These are phyloP conservation scores for Casuarius casuarius DNA, from an alignment of 2,113 vertebrate genomes.

Conservation along the genomic window DNA sequence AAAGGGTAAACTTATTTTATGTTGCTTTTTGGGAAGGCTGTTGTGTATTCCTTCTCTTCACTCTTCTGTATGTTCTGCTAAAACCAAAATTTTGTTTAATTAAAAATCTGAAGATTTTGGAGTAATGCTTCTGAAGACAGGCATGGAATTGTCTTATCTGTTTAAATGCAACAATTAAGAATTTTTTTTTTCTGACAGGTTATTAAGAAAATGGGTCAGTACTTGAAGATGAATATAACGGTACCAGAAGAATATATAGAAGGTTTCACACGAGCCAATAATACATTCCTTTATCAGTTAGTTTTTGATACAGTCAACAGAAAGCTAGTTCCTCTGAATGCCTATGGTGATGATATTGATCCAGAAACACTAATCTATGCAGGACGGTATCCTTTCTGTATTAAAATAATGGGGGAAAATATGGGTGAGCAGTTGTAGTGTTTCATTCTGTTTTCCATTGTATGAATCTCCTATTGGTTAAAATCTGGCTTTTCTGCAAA, in stretches of 20 bases:
- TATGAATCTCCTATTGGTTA: neutral
- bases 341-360: conserved; percentile 85
- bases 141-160: neutral
- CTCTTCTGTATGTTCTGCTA: neutral
- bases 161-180: neutral
- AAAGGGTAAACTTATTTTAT: too few species aligned
- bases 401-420: neutral
- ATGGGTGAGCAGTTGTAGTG: neutral
- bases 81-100: neutral
- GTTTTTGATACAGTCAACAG: conserved; percentile 91
- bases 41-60: neutral
- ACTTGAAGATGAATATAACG: conserved; percentile 90
- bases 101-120: neutral
- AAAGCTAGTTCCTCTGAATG: conserved; percentile 91
- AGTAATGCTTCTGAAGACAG: neutral
- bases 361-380: conserved; percentile 86
- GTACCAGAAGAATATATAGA: conserved; percentile 91
- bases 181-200: conserved; percentile 77
- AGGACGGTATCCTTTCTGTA: conserved; percentile 91
- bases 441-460: neutral
- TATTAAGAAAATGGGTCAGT: conserved; percentile 96
- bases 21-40: neutral
- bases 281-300: conserved; percentile 97
- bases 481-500: neutral
- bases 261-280: conserved; percentile 92